A percentile compares a stretch with the other conserved stretches of the same genome.
These are phyloP conservation scores for Hephaestus fuliginosus DNA, from an alignment of 2,797 vertebrate genomes.

Conservation along the genomic window DNA sequence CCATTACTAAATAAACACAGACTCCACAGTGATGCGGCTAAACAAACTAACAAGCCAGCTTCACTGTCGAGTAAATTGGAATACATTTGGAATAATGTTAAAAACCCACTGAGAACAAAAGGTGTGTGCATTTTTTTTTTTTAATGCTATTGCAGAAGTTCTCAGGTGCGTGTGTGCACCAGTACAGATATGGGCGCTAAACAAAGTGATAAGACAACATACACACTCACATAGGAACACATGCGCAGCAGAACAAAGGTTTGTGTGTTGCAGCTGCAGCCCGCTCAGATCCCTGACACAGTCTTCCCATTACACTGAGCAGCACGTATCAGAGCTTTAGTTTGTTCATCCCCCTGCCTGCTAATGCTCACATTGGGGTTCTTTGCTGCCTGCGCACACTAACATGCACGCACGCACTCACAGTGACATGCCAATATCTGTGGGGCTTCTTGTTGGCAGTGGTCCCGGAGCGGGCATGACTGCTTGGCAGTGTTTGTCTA, in stretches of 20 bases:
- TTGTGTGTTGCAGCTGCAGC: slow-evolving; percentile 58
- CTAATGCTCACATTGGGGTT: slow-evolving; percentile 68
- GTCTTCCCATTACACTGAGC: slow-evolving; percentile 65
- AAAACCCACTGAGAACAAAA: slow-evolving; percentile 18
- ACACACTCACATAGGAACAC: slow-evolving; percentile 18
- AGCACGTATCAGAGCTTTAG: slow-evolving; percentile 72
- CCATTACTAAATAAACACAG: slow-evolving; percentile 66
- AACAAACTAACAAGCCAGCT: slow-evolving; percentile 50
- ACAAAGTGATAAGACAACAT: background rate
- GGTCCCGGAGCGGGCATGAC: slow-evolving; percentile 53
- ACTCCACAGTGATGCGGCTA: slow-evolving; percentile 53
- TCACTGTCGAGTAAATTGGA: slow-evolving; percentile 19
- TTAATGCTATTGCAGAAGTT: background rate
- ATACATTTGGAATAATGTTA: slow-evolving; percentile 11
- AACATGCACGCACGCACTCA: slow-evolving; percentile 18
- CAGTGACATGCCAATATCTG: slow-evolving; percentile 61
- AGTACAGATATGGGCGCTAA: background rate
- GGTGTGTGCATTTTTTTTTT: background rate
- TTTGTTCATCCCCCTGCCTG: slow-evolving; percentile 64
- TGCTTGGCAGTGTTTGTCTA: slow-evolving; percentile 71
- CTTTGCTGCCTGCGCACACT: slow-evolving; percentile 44
- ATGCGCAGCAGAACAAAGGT: slow-evolving; percentile 43
- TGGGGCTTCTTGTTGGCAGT: slow-evolving; percentile 63
- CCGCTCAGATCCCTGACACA: slow-evolving; percentile 54
- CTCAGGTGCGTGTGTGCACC: slow-evolving; percentile 1